These are phyloP conservation scores for Coenobita brevimanus DNA, from an alignment of 1,140 invertebrate species.

Conservation along the genomic window DNA sequence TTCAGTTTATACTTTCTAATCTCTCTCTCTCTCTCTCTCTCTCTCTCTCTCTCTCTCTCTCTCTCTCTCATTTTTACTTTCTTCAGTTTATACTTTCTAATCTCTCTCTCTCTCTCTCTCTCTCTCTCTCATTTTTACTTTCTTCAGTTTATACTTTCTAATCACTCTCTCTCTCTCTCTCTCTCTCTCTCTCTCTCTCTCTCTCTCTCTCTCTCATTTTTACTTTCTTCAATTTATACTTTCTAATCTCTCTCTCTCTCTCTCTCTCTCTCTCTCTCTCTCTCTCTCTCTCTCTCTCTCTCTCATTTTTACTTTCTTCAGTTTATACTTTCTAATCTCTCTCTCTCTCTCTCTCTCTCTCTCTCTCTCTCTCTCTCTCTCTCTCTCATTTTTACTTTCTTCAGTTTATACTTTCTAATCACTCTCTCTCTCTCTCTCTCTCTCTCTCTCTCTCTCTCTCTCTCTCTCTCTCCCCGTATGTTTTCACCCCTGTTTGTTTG, in stretches of 20 bases:
- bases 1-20: too few species aligned
- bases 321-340: not conserved
- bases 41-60: not conserved
- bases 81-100: too few species aligned
- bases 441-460: constrained; percentile 13
- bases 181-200: not conserved
- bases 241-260: not conserved
- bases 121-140: too few species aligned
- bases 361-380: constrained; percentile 11
- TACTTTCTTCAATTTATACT: too few species aligned
- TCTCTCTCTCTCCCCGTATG: not conserved
- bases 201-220: not conserved
- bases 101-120: constrained; percentile 2
- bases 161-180: not conserved
- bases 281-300: not conserved
- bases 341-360: not conserved
- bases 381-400: not conserved
- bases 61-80: too few species aligned
- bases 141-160: too few species aligned
- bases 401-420: not conserved
- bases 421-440: not conserved
- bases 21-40: too few species aligned
- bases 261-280: constrained; percentile 3
- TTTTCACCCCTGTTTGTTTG: too few species aligned
- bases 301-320: not conserved